A percentile compares a stretch with the other conserved stretches of the same genome.
phyloP scores from a whole-genome alignment of 2,113 vertebrate species.

The Seriola dumerili region DNA sequence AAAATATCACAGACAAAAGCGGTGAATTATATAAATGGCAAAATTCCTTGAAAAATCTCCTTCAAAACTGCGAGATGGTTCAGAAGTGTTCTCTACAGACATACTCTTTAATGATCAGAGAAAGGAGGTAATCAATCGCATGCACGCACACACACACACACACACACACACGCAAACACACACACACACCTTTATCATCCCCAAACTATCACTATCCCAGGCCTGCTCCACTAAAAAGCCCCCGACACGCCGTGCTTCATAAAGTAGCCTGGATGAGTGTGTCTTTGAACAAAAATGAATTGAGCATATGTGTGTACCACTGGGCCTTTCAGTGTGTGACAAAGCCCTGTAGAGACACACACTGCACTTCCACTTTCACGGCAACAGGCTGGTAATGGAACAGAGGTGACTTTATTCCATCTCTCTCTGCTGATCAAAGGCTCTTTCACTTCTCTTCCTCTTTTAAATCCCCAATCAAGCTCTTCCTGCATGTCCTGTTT shows the following conservation, averaged over 20 bases:
- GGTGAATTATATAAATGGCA: not conserved
- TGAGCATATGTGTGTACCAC: slow-evolving; percentile 13
- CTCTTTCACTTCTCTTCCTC: slow-evolving; percentile 53
- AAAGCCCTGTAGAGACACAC: slow-evolving; percentile 48
- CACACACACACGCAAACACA: not conserved
- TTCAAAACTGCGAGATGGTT: not conserved
- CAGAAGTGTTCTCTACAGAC: not conserved
- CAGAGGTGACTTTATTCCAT: slow-evolving; percentile 68
- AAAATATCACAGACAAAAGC: not conserved
- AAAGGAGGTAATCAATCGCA: slow-evolving; percentile 30
- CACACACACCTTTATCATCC: slow-evolving; percentile 10
- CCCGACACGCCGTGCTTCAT: not conserved
- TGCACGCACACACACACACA: not conserved
- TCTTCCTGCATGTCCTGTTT: slow-evolving; percentile 19
- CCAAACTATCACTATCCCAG: not conserved
- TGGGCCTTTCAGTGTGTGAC: slow-evolving; percentile 40
- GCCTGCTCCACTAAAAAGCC: slow-evolving; percentile 28
- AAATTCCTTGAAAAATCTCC: not conserved
- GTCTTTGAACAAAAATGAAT: slow-evolving; percentile 56
- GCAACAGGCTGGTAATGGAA: slow-evolving; percentile 58
- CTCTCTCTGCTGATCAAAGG: slow-evolving; percentile 62
- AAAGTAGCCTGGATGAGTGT: slow-evolving; percentile 14
- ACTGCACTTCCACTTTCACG: slow-evolving; percentile 35
- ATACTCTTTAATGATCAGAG: slow-evolving; percentile 28
- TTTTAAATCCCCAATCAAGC: slow-evolving; percentile 42